Base-by-base conservation (phyloP, 2,888 invertebrate genomes). In the Andrena haemorrhoa region DNA sequence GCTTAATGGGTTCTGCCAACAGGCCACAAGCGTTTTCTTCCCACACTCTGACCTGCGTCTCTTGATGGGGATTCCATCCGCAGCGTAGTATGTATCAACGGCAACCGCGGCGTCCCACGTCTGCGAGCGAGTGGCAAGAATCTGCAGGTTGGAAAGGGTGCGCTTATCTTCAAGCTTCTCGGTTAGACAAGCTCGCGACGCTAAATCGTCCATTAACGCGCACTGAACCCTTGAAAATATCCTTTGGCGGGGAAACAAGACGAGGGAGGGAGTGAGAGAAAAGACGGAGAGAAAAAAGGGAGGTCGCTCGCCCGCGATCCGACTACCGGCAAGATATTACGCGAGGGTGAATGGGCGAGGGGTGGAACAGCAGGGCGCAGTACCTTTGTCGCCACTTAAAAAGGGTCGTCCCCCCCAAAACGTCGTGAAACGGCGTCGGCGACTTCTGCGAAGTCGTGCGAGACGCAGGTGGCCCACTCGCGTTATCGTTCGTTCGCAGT, bases 401-500 rank as follows among this genome's bases (percentile, higher is more conserved):
- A 84, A 79, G 79, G 75, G 79, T 75, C 80, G 53, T 66, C 49
- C 41, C 73, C 68, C 41, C 60, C 41, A 31, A 56, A 80, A 66
- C 75, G 66, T 63, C 66, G 47, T 26, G 47, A 64, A 73, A 69
- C 68, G 29, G 68, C 49, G 41, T 35, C 51, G 63, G 33, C 75
- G 82, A 82, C 78, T 83, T 82, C 75, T 79, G 64, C 60, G 68
- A 75, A 82, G 83, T 76, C 71, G 77, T 75, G 53, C 75, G 72
- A 86, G 78, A 75, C 66, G 77, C 83, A 72, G 77, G 75, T 82
- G 82, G 68, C 70, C 66, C 71, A 49, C 68, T 78, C 49, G 76
- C 75, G 84, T 85, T 88, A 88, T 88, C 88, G 78, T 61, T 78
- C 69, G 76, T 83, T 88, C 76, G 73, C 86, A 78, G 85, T 83